Percentiles rank a stretch among this genome's conserved stretches.
Conservation (phyloP, 23 tunicate species). For the Styela clava region DNA sequence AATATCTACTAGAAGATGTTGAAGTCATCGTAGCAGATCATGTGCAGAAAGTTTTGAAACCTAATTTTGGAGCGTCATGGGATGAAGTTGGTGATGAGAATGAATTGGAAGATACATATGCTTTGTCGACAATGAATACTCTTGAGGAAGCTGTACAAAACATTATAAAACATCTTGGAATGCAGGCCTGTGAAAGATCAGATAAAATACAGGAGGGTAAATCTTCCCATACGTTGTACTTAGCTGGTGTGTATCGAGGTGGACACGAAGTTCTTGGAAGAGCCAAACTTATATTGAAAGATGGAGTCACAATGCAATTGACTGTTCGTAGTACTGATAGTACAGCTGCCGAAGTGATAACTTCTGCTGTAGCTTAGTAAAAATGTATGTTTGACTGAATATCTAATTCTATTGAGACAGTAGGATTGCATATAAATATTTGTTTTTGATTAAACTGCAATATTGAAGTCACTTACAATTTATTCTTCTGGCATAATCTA, state of each 20-base stretch:
- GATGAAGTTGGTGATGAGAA: slow-evolving; percentile 89
- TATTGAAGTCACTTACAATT: too few relatives aligned
- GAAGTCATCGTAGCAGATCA: slow-evolving; percentile 94
- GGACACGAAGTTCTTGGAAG: slow-evolving; percentile 89
- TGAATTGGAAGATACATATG: slow-evolving; percentile 91
- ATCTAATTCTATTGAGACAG: too few relatives aligned
- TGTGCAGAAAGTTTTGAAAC: slow-evolving; percentile 81
- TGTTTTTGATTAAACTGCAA: too few relatives aligned
- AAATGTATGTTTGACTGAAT: too few relatives aligned
- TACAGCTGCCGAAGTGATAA: slow-evolving; percentile 76
- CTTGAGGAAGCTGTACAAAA: slow-evolving; percentile 92
- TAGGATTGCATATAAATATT: too few relatives aligned
- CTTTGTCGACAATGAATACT: slow-evolving; percentile 61
- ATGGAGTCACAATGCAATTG: slow-evolving; percentile 96
- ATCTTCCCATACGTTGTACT: slow-evolving; percentile 63
- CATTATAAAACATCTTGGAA: slow-evolving; percentile 80
- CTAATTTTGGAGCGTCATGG: slow-evolving; percentile 95
- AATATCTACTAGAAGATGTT: slow-evolving; percentile 87
- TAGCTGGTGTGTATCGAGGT: slow-evolving; percentile 92
- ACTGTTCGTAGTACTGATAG: slow-evolving; percentile 82
- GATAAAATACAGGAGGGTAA: slow-evolving; percentile 94
- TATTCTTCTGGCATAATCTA: too few relatives aligned
- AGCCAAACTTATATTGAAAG: slow-evolving; percentile 84
- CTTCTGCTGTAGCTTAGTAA: slow-evolving; percentile 61
- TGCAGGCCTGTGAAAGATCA: slow-evolving; percentile 97